Evolutionary conservation across 2,888 invertebrate species (phyloP).

Genomic region (Bimastos eiseni): DNA sequence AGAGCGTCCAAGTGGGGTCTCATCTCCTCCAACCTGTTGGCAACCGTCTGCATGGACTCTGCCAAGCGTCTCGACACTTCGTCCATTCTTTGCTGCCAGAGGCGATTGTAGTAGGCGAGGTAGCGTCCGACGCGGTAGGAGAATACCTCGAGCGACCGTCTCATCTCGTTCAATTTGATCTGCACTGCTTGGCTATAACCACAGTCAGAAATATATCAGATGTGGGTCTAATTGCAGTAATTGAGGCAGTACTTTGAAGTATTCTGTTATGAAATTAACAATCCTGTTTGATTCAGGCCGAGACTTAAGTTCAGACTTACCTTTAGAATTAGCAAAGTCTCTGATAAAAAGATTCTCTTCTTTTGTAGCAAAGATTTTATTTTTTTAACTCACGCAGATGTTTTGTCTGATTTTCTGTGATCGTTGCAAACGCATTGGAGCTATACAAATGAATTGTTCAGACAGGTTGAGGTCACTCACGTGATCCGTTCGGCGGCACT

Average conservation of each 20-base stretch:
- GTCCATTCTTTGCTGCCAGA: constrained; percentile 15
- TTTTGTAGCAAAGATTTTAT: too few relatives aligned
- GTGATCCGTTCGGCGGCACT: constrained; percentile 24
- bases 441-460: background rate
- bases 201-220: too few relatives aligned
- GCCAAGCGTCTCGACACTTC: background rate
- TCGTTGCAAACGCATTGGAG: background rate
- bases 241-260: background rate
- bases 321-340: background rate
- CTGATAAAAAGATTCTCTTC: background rate
- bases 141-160: background rate
- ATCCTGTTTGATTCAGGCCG: background rate
- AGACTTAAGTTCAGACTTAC: background rate
- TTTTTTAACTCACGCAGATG: too few relatives aligned
- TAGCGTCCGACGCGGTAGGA: background rate
- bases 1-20: background rate
- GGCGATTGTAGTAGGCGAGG: background rate
- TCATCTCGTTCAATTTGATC: constrained; percentile 15
- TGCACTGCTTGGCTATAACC: too few relatives aligned
- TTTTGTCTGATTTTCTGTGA: background rate
- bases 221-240: background rate
- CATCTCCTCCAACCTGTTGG: background rate
- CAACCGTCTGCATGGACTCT: background rate
- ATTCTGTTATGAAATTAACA: background rate
- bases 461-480: constrained; percentile 19